These are phyloP conservation scores for Holocentrus rufus DNA, from an alignment of 2,797 vertebrate species.

Conservation along the genomic window DNA sequence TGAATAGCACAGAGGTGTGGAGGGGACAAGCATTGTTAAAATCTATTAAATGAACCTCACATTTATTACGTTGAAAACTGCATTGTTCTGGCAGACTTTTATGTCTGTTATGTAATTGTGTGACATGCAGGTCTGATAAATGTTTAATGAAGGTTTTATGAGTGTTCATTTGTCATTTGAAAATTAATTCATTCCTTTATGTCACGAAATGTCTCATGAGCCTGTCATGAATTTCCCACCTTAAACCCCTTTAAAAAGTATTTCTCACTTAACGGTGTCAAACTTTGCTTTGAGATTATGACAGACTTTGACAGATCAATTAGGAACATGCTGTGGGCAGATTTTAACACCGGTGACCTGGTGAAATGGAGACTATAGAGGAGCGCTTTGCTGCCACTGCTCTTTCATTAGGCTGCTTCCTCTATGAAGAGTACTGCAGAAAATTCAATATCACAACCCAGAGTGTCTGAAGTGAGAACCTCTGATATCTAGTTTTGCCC, in stretches of 20 bases:
- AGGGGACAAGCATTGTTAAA: conserved; percentile 30
- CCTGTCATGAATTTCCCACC: conserved; percentile 28
- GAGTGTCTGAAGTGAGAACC: conserved; percentile 9
- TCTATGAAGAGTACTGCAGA: neutral
- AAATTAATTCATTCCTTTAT: conserved; percentile 28
- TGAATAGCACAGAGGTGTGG: conserved; percentile 13
- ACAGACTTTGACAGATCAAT: conserved; percentile 57
- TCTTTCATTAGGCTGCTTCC: neutral
- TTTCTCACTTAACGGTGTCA: conserved; percentile 16
- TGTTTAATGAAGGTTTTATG: conserved; percentile 26
- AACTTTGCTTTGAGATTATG: conserved; percentile 44
- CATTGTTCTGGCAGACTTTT: conserved; percentile 34
- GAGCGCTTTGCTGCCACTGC: neutral
- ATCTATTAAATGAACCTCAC: conserved; percentile 35
- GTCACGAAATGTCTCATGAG: neutral
- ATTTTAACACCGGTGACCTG: conserved; percentile 19
- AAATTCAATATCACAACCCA: conserved; percentile 9
- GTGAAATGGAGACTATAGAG: conserved; percentile 37
- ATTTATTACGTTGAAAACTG: conserved; percentile 22
- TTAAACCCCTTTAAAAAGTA: conserved; percentile 35
- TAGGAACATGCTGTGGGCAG: conserved; percentile 29
- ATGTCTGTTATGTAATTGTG: conserved; percentile 24
- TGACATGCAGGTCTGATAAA: conserved; percentile 15
- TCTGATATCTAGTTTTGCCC: conserved; percentile 1
- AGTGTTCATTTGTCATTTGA: conserved; percentile 26